Base-by-base conservation (phyloP, 2,797 vertebrate genomes). In the Enteromius fasciolatus region DNA sequence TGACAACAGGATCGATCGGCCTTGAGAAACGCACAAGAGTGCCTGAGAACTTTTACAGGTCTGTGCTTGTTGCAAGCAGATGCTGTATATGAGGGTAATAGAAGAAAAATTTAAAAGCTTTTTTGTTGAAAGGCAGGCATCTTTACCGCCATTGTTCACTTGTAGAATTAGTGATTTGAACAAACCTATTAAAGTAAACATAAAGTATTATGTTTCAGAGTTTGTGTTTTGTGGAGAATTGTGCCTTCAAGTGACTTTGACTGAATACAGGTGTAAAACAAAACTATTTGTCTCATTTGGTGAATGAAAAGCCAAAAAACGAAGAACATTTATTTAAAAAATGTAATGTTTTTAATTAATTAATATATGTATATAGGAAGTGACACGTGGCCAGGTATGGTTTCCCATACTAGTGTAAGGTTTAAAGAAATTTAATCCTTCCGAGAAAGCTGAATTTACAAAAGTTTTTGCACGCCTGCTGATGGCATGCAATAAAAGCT, bases 1-100 rank as follows among this genome's bases (percentile, higher is more conserved):
- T 93, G 93, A 92, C 86, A 67, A 88, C 81, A 84, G 85, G 87
- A 94, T 95, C 90, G 92, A 94, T 94, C 80, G 68, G 83, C 92
- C 93, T 90, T 89, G 90, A 93, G 90, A 86, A 88, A 86, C 90
- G 89, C 84, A 85, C 86, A 39, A 41, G 50, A 79, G 83, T 92
- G 93, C 92, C 93, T 91, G 92, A 89, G 90, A 90, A 91, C 89
- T 90, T 92, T 89, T 92, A 82, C 77, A 82, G 81, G 76, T 87
- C 83, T 44, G 54, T 1, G 14, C 77, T 66, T 72, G 41, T 17
- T 63, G 80, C 75, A 84, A 85, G 75, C 61, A 85, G 68, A 75
- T 81, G 48, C 76, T 80, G 66, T 80, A 48, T 48, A 75, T 67
- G 75, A 59, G 44, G 14, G 72, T 57, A 75, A 73, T n/a, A 76